A percentile compares a stretch with the other conserved stretches of the same genome.
phyloP scores from a whole-genome alignment of 2,797 vertebrate species.

The Acanthurus lineatus region DNA sequence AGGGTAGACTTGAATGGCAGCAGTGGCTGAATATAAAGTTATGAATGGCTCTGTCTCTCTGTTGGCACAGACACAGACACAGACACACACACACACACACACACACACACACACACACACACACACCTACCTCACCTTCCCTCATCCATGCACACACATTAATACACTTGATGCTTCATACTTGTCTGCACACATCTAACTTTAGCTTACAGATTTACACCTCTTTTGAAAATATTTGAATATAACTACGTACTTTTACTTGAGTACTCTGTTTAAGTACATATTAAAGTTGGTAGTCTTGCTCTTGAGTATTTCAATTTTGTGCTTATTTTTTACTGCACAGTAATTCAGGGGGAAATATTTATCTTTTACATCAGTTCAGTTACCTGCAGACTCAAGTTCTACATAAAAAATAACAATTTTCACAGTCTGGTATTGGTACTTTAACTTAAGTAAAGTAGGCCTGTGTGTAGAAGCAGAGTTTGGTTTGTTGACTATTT shows the following conservation, averaged over 20 bases:
- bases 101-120: too few relatives aligned
- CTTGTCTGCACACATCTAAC: too few relatives aligned
- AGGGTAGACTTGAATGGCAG: slow-evolving; percentile 17
- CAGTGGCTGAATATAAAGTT: slow-evolving; percentile 44
- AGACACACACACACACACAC: too few relatives aligned
- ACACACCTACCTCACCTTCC: background rate
- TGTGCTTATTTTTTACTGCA: background rate
- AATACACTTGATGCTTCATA: background rate
- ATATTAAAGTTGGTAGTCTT: background rate
- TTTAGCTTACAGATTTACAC: too few relatives aligned
- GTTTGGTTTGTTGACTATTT: background rate
- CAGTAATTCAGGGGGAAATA: background rate
- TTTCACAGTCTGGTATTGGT: background rate
- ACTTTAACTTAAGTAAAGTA: background rate
- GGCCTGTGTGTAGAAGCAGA: background rate
- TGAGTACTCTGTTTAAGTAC: background rate
- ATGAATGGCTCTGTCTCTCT: background rate
- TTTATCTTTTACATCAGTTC: background rate
- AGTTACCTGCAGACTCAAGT: background rate
- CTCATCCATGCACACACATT: background rate
- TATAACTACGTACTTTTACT: background rate
- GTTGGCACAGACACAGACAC: too few relatives aligned
- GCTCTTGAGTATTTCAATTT: background rate
- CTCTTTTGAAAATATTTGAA: too few relatives aligned
- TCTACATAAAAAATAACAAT: background rate